phyloP scores from a whole-genome alignment of 2,888 invertebrate species.

The Dione juno region DNA sequence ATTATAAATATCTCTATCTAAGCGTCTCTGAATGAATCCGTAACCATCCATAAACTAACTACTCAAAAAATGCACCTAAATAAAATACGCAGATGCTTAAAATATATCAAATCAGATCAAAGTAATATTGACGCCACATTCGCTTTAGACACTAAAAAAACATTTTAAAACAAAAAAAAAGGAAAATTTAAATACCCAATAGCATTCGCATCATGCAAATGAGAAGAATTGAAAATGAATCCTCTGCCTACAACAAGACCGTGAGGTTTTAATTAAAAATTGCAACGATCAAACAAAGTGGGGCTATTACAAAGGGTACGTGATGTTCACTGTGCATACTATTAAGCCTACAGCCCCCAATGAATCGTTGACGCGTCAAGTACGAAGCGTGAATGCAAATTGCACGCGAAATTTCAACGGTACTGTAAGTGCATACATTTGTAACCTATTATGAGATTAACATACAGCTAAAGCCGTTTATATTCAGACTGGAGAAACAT shows the following conservation, averaged over 20 bases:
- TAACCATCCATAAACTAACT: neutral
- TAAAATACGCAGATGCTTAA: no score
- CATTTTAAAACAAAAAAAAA: neutral
- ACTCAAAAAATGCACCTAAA: no score
- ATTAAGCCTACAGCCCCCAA: constrained; percentile 32
- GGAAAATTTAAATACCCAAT: neutral
- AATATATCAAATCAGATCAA: neutral
- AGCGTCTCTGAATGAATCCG: no score
- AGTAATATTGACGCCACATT: neutral
- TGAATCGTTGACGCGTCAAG: constrained; percentile 30
- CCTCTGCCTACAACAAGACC: constrained; percentile 3
- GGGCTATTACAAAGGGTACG: constrained; percentile 29
- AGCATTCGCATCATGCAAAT: constrained; percentile 6
- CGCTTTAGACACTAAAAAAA: neutral
- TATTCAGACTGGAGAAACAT: no score
- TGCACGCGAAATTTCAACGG: constrained; percentile 11
- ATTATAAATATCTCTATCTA: no score
- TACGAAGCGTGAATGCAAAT: constrained; percentile 17
- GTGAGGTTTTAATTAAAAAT: constrained; percentile 27
- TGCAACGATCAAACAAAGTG: constrained; percentile 23
- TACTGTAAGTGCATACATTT: constrained; percentile 7
- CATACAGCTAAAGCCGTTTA: neutral
- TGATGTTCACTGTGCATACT: constrained; percentile 28
- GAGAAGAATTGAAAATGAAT: constrained; percentile 15
- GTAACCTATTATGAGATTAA: constrained; percentile 19